A percentile compares a stretch with the other conserved stretches of the same genome.
phyloP scores from a whole-genome alignment of 1,140 invertebrate genomes.

The Dufourea novaeangliae region DNA sequence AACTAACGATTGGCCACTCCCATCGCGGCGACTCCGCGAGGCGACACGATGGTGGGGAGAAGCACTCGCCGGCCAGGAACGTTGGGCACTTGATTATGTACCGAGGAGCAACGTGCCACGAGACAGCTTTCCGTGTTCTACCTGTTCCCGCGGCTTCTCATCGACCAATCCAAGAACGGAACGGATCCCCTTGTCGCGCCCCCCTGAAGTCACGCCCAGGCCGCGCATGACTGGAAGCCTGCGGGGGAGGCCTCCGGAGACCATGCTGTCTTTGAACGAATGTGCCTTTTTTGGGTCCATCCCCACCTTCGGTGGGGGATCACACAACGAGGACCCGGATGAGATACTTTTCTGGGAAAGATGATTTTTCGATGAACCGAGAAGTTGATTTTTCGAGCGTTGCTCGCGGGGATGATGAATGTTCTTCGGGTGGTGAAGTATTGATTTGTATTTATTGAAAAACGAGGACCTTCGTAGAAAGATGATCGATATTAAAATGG shows the following conservation, averaged over 20 bases:
- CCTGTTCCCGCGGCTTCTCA: neutral
- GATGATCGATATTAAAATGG: no score
- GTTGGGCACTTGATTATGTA: neutral
- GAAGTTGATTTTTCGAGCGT: no score
- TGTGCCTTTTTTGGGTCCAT: conserved; percentile 25
- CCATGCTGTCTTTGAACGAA: conserved; percentile 27
- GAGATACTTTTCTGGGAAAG: no score
- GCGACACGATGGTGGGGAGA: neutral
- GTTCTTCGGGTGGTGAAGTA: no score
- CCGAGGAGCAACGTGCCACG: conserved; percentile 24
- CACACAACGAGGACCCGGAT: neutral
- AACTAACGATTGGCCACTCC: conserved; percentile 71
- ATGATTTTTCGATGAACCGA: no score
- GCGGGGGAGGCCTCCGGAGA: conserved; percentile 19
- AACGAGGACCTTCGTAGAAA: no score
- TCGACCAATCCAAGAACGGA: conserved; percentile 20
- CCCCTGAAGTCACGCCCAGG: conserved; percentile 35
- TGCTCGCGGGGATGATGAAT: no score
- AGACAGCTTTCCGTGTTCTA: conserved; percentile 8
- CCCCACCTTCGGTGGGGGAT: neutral
- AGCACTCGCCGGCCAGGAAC: neutral
- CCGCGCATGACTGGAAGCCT: neutral
- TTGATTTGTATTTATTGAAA: no score
- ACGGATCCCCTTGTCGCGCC: conserved; percentile 8
- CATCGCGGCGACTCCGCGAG: conserved; percentile 14